Evolutionary conservation across 2,888 invertebrate species (phyloP).

Genomic region (Drosophila greeni): DNA sequence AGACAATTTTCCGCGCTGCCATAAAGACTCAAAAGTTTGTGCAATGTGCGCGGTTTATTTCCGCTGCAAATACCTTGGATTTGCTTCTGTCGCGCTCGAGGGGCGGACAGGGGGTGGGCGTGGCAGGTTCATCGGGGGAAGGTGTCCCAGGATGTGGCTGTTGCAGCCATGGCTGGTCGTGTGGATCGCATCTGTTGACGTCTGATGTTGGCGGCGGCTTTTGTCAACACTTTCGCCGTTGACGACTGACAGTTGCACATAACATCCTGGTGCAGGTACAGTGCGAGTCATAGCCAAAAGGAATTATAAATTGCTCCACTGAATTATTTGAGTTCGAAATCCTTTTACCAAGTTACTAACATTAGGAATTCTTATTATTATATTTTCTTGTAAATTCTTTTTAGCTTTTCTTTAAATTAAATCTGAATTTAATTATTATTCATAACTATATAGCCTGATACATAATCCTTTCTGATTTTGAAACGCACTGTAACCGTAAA

Average conservation of each 20-base stretch:
- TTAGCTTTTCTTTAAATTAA: neutral
- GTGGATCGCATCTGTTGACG: conserved; percentile 69
- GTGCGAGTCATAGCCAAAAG: conserved; percentile 11
- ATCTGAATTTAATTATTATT: no score
- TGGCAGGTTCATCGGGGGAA: neutral
- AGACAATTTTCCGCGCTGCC: conserved; percentile 44
- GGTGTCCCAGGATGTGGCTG: conserved; percentile 17
- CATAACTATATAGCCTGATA: no score
- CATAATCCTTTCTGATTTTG: neutral
- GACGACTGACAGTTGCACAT: conserved; percentile 63
- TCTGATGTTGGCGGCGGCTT: conserved; percentile 72
- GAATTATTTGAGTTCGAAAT: neutral
- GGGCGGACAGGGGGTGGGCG: conserved; percentile 3
- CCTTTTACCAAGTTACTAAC: no score
- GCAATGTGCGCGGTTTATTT: conserved; percentile 73
- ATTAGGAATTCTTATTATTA: no score
- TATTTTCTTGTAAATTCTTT: neutral
- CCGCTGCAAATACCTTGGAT: conserved; percentile 73
- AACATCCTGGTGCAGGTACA: conserved; percentile 15
- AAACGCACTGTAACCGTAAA: conserved; percentile 3
- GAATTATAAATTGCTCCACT: neutral
- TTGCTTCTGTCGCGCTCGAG: conserved; percentile 40
- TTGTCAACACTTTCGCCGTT: conserved; percentile 71
- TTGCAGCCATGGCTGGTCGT: conserved; percentile 14
- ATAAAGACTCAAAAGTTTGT: conserved; percentile 62